Base-by-base conservation (phyloP, 2,797 vertebrate genomes). In the Hydrocynus forskahlii region DNA sequence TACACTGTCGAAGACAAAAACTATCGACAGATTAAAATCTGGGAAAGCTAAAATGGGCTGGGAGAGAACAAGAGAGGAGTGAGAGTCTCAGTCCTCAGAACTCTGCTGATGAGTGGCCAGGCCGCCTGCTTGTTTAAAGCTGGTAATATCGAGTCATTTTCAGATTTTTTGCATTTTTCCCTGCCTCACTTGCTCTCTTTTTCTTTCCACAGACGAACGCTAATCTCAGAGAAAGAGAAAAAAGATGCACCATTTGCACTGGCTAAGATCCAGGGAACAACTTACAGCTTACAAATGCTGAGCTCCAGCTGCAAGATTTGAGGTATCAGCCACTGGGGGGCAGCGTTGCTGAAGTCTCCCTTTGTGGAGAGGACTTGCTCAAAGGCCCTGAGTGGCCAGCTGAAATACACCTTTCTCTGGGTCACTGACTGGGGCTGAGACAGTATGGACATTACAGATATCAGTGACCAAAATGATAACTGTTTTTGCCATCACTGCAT, bases 81-180 rank as follows among this genome's bases (percentile, higher is more conserved):
- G 62, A 54, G 21, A 57, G 52, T 66, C 69, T 43, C 57, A 2
- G 29, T 72, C 45, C 48, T 54, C 50, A 43, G 7, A 76, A 43
- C 50, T 60, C 54, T 68, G n/a, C 38, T 66, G 63, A 54, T 76
- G 43, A 25, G 29, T 17, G 48, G 69, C 76, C 70, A 76, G 78
- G 55, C 12, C 25, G 62, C 69, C 70, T 83, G 81, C 81, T 82
- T 77, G 72, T 79, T 77, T 82, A 74, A 70, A 75, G 77, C 57
- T 79, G 16, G 25, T 80, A 86, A 86, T 83, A 81, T 83, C 75
- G 76, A 83, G 38, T 48, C 66, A 75, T 84, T 84, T 81, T 62
- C 80, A 82, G 79, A 82, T 86, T 74, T 84, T 83, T 80, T 45
- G 66, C 88, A 88, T 89, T 82, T 79, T 86, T 78, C 76, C 81